Evolutionary conservation across 1,140 invertebrate species (phyloP), one percentile per base, ranked within the genome.

Genomic region (Chlorops oryzae): DNA sequence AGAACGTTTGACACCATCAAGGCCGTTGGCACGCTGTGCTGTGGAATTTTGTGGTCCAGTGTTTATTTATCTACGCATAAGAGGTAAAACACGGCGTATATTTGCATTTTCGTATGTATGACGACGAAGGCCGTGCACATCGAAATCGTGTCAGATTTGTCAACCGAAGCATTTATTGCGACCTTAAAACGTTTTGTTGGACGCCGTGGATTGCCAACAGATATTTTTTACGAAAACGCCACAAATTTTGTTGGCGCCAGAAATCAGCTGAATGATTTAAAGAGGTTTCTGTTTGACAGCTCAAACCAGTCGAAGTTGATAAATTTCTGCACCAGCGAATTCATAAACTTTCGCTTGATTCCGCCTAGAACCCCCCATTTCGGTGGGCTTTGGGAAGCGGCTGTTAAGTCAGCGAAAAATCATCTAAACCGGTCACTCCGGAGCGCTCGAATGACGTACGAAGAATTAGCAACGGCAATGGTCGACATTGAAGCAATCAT

Each of bases 91-190:
- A 50, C 21, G 23, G 17, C n/a, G 20, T 54, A 54, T 38, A 23
- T 54, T 13, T 40, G 41, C 22, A 7, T 70, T 9, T 70, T 67
- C 39, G 55, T 58, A 5, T 73, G 66, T 41, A 47, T 60, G 5
- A 35, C 56, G 1, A 59, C 57, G 5, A 56, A 55, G 47, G 66
- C 65, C 13, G 47, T 64, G 4, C 67, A 73, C 37, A 46, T 73
- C 17, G 64, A 72, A 50, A 22, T 62, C 2, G 62, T 70, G 0
- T 41, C 28, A 5, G 52, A 58, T 49, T 15, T 70, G 20, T 52
- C 63, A 3, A 58, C 65, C 4, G 56, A 60, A 34, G 53, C 53
- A 10, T 65, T 70, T 27, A 18, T 72, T 3, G 52, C 57, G 34
- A 43, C 57, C 2, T 49, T 73, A 4, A 35, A 48, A 10, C 47